Base-by-base conservation (phyloP, 2,113 vertebrate genomes). In the Lasiurus borealis region DNA sequence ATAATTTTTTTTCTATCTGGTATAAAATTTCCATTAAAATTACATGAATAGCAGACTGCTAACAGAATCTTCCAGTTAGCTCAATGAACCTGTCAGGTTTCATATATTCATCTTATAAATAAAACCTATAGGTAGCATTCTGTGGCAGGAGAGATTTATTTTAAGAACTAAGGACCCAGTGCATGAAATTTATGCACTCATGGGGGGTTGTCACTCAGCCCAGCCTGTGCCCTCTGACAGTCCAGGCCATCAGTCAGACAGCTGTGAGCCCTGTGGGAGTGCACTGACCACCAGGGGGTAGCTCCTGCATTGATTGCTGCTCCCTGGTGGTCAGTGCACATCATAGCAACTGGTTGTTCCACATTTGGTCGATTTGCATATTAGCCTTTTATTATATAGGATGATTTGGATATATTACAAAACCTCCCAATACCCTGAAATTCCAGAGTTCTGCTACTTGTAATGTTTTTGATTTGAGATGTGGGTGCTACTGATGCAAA, bases 1-100 rank as follows among this genome's bases (percentile, higher is more conserved):
- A 64, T 83, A 40, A 29, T 86, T 78, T 50, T 93, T 93, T 48
- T 84, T 34, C 66, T 90, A 34, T 91, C 23, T 86, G 25, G 10
- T 83, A 62, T 40, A 78, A 95, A 91, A n/a, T 31, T 76, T 78
- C 15, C n/a, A 36, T 87, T 73, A 46, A 46, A 92, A 93, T 52
- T 68, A 46, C 13, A 23, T 84, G 14, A 68, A 59, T 85, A 89
- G 64, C 34, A 66, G 75, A 86, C 54, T 90, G 64, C 16, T 44
- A 16, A 48, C 5, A 29, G 71, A 82, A 80, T 50, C 68, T 59
- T 87, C 66, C 27, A 50, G 57, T 95, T 82, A 85, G 52, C 29
- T 64, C 34, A 76, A 27, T 23, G 64, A 84, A 40, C 85, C 69
- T 83, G 44, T 80, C 69, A 95, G 11, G 19, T 21, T 50, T 85